Base-by-base conservation (phyloP, 2,888 invertebrate species). In the Drosophila tanythrix region DNA sequence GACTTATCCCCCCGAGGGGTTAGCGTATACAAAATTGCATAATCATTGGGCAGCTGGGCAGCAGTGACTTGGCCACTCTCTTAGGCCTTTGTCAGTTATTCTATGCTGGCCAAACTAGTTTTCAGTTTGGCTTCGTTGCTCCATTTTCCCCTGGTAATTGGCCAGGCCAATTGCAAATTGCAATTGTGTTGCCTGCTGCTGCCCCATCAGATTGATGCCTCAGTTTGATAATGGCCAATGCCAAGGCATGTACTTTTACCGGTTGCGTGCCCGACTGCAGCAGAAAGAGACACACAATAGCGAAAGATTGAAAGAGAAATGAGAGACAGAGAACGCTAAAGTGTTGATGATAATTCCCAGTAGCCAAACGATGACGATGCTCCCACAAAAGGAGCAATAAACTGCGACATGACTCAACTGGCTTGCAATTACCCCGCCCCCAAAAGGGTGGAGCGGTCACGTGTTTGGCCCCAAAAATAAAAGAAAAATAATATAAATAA, bases 191-290 rank as follows among this genome's bases (percentile, higher is more conserved):
- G 74, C 73, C 67, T 61, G 77, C 59, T 70, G 55, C 38, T 55
- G 36, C 55, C 43, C 43, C 73, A 67, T 62, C 74, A 72, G 79
- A 74, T 86, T 81, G 85, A 88, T 84, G 88, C 85, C 83, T 82
- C 79, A 85, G 81, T 79, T 82, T 79, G 89, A 89, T 87, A 88
- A 88, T 87, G 74, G 77, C 82, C 81, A 81, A 64, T 74, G 74
- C 76, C 79, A 78, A 81, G 83, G 74, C 79, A 75, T 81, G 83
- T 83, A 89, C 88, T 87, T 88, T 89, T 87, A 87, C 88, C 87
- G 89, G 87, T 87, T 82, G 74, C 74, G 60, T 43, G 78, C 71
- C 78, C 80, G 77, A 77, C 81, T 71, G 73, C 73, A 53, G 43
- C 51, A 62, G 10, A 35, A 50, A 55, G 50, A 38, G 21, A 36